These are phyloP conservation scores for Drosophila kepulauana DNA, from an alignment of 1,140 invertebrate species.

Conservation along the genomic window DNA sequence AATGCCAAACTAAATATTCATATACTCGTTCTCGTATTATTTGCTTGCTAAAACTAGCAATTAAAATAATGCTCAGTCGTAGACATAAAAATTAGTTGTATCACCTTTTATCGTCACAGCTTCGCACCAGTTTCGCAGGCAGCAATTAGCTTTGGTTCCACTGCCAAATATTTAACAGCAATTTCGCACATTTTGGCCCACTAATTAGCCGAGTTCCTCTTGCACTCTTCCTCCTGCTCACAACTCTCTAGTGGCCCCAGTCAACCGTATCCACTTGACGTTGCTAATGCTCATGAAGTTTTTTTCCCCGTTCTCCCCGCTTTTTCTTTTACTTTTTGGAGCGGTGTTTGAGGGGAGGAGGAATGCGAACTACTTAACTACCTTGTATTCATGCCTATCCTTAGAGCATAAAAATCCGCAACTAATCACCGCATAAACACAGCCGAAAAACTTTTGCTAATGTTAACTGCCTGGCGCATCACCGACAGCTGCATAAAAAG, in stretches of 20 bases:
- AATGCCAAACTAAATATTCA: neutral
- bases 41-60: neutral
- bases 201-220: constrained; percentile 49
- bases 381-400: constrained; percentile 32
- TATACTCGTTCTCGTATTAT: neutral
- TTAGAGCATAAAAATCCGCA: constrained; percentile 55
- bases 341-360: neutral
- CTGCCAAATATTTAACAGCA: constrained; percentile 52
- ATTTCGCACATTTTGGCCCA: constrained; percentile 40
- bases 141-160: constrained; percentile 11
- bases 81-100: neutral
- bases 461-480: constrained; percentile 44
- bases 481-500: constrained; percentile 36
- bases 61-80: neutral
- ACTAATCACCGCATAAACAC: constrained; percentile 62
- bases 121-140: neutral
- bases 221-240: neutral
- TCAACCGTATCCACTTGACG: constrained; percentile 25
- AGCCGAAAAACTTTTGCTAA: constrained; percentile 56
- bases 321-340: neutral
- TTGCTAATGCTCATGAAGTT: constrained; percentile 44
- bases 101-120: neutral
- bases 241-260: constrained; percentile 7
- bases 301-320: neutral
- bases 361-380: constrained; percentile 32